Evolutionary conservation across 2,888 invertebrate genomes (phyloP), one percentile per base, ranked within the genome.

Genomic region (Oligia latruncula): DNA sequence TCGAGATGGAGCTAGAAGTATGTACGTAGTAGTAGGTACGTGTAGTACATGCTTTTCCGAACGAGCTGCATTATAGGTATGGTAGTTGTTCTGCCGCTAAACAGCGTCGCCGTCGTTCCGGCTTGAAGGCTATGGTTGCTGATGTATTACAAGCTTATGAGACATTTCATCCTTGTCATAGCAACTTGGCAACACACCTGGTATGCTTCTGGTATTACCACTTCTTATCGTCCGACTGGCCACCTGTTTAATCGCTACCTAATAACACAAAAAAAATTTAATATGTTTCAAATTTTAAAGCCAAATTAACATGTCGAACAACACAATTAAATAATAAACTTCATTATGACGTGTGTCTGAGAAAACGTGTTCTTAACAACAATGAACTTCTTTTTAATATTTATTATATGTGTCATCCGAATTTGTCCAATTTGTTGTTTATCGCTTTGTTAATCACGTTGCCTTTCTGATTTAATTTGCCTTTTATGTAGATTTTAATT

Each of bases 301-400:
- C 65, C 29, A 80, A 74, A 80, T 74, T 79, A 67, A 72, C 72
- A 68, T 62, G 65, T 83, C n/a, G 20, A 73, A 8, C 46, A 49
- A n/a, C 3, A 64, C n/a, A 83, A 76, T 83, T 62, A 71, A 80
- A 71, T 52, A 71, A 74, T 46, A 70, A 60, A 84, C 40, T 76
- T 74, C 43, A 66, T 35, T 49, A 58, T 65, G 68, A 72, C 40
- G 40, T 49, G 35, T 66, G 15, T 40, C 29, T 60, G 29, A 17
- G 5, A 46, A 70, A 77, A 81, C 83, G 64, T 58, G 84, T 80
- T 73, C 35, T 65, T 60, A 46, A n/a, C 23, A 82, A 85, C 35
- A 78, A 85, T 68, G 76, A 85, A 76, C 71, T 20, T 23, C 71
- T 71, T 85, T 74, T 78, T 60, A 29, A 40, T 55, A 76, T 71